These are phyloP conservation scores for Oreochromis tanganicae DNA, from an alignment of 2,113 vertebrate genomes.

Conservation along the genomic window DNA sequence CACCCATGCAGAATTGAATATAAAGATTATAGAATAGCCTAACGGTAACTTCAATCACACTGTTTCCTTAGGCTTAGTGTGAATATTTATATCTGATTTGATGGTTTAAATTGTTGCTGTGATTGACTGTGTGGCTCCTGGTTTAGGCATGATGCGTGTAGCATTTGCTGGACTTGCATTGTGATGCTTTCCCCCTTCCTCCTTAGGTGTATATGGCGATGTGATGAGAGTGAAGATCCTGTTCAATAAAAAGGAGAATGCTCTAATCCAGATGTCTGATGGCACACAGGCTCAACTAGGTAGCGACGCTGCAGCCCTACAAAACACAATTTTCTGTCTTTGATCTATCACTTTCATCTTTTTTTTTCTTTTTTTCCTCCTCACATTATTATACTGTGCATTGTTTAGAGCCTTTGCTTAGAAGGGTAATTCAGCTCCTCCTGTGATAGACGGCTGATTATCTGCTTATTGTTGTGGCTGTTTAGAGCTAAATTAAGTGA, in stretches of 20 bases:
- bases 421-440: not conserved
- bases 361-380: not conserved
- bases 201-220: slow-evolving; percentile 73
- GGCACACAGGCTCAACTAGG: slow-evolving; percentile 94
- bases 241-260: slow-evolving; percentile 97
- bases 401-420: not conserved
- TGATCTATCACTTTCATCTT: not conserved
- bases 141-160: not conserved
- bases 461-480: not conserved
- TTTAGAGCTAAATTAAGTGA: not conserved
- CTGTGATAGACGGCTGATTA: not conserved
- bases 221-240: slow-evolving; percentile 92
- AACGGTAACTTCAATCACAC: not conserved
- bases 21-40: not conserved
- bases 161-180: not conserved
- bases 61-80: not conserved
- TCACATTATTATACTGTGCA: not conserved
- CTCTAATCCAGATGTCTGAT: slow-evolving; percentile 95
- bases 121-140: slow-evolving; percentile 46
- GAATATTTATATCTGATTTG: not conserved
- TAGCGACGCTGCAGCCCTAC: slow-evolving; percentile 50
- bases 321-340: not conserved
- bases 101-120: slow-evolving; percentile 54
- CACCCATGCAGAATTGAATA: not conserved
- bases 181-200: slow-evolving; percentile 23